Conservation (phyloP, 2,797 vertebrate species). For the Enteromius mattozi region DNA sequence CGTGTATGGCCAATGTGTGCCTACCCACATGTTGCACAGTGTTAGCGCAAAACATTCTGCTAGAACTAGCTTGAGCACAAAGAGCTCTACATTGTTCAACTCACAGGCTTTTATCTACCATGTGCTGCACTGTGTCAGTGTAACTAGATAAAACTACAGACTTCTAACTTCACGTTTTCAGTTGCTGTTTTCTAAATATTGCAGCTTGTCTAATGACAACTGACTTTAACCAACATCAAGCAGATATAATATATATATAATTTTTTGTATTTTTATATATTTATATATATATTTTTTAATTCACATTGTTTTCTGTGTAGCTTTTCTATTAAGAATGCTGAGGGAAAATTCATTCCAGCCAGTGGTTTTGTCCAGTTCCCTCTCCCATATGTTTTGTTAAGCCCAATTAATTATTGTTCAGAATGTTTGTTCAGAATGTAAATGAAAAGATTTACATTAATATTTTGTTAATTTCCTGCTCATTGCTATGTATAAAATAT, state of each 20-base stretch:
- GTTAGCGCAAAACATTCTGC: neutral
- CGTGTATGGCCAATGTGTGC: slow-evolving; percentile 20
- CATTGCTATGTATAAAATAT: neutral
- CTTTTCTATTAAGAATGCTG: neutral
- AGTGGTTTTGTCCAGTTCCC: neutral
- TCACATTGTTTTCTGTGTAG: neutral
- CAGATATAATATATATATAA: neutral
- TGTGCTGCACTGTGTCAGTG: neutral
- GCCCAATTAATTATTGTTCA: neutral
- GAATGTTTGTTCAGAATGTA: neutral
- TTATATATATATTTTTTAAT: neutral
- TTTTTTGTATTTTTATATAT: too few species aligned
- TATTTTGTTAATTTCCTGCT: neutral
- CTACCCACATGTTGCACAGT: slow-evolving; percentile 8
- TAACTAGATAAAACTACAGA: neutral
- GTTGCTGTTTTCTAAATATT: neutral
- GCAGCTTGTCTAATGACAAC: neutral
- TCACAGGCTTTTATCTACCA: neutral
- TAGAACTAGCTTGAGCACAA: slow-evolving; percentile 25
- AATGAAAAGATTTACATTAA: neutral
- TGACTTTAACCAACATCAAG: neutral
- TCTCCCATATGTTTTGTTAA: neutral
- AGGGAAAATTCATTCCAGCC: neutral
- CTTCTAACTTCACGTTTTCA: neutral
- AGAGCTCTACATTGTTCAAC: neutral